These are phyloP conservation scores for Pitta sordida DNA, from an alignment of 2,113 vertebrate genomes.

Conservation along the genomic window DNA sequence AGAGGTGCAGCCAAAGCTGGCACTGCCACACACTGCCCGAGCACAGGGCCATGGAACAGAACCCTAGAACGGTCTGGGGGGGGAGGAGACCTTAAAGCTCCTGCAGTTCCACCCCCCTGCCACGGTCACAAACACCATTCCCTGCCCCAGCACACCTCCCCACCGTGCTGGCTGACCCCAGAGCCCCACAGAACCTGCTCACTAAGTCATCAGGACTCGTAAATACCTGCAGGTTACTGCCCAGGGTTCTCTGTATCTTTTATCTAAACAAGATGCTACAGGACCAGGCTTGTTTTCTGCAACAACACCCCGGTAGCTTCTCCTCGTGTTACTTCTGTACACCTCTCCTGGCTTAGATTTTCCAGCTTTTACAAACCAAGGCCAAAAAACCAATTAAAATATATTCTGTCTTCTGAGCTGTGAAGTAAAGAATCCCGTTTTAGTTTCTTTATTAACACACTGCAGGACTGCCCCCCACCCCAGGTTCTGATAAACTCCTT, in stretches of 20 bases:
- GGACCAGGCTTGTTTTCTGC: slow-evolving; percentile 6
- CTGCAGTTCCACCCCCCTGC: background rate
- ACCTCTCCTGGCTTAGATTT: background rate
- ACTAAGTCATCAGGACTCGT: background rate
- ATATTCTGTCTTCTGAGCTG: background rate
- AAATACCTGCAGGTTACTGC: background rate
- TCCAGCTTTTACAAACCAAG: background rate
- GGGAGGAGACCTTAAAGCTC: background rate
- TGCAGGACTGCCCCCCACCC: background rate
- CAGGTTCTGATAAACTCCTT: background rate
- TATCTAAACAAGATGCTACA: slow-evolving; percentile 22
- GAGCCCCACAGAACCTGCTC: background rate
- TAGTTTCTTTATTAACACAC: background rate
- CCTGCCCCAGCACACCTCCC: accelerated
- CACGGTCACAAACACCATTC: accelerated
- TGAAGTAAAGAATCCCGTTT: background rate
- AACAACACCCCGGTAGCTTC: slow-evolving; percentile 2
- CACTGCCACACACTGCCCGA: accelerated
- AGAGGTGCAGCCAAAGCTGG: background rate
- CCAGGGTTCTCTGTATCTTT: background rate
- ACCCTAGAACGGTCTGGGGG: background rate
- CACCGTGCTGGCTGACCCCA: background rate
- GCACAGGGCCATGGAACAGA: accelerated
- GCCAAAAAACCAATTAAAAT: background rate
- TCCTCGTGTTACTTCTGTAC: background rate